Percentiles rank a stretch among this genome's conserved stretches.
phyloP scores from a whole-genome alignment of 2,113 vertebrate species.

The Equus quagga region DNA sequence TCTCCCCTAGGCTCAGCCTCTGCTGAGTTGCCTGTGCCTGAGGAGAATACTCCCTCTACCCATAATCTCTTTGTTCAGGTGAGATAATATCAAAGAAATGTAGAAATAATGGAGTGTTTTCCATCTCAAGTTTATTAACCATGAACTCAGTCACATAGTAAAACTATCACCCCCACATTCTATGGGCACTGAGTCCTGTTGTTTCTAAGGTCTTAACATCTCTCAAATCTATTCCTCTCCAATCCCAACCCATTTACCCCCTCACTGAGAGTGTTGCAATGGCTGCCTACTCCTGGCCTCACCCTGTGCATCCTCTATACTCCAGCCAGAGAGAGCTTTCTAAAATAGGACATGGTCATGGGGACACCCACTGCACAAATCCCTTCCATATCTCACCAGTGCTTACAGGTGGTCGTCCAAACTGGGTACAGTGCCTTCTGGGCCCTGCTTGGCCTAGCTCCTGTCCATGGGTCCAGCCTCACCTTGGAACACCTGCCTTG shows the following conservation, averaged over 20 bases:
- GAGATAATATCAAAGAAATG: neutral
- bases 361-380: neutral
- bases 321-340: neutral
- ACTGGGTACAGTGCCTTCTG: neutral
- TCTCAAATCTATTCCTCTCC: neutral
- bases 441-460: neutral
- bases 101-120: neutral
- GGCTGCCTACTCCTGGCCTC: neutral
- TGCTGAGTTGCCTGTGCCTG: neutral
- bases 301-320: neutral
- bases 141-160: neutral
- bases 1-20: neutral
- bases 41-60: neutral
- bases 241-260: accelerated
- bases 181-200: neutral
- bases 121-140: neutral
- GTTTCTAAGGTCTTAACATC: neutral
- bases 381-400: neutral
- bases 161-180: neutral
- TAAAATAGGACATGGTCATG: neutral
- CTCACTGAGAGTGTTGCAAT: neutral
- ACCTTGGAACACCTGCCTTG: neutral
- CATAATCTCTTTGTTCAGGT: neutral
- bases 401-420: neutral
- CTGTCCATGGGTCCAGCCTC: too few species aligned